Base-by-base conservation (phyloP, 2,888 invertebrate genomes). In the Melipona beecheii region DNA sequence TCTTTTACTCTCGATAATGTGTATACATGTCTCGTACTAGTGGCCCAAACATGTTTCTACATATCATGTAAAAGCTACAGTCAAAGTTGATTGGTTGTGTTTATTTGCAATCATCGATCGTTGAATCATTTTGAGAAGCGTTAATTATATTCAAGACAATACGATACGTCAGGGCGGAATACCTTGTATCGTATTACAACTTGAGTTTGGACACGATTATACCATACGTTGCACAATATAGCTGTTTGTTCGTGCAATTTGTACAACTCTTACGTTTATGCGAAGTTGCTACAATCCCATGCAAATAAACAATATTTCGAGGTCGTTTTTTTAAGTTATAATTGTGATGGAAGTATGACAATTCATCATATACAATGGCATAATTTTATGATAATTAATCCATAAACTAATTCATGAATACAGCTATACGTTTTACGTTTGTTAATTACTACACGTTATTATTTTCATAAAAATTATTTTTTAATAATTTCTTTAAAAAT, bases 111-210 rank as follows among this genome's bases (percentile, higher is more conserved):
- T 52, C 21, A 74, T 66, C 27, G 70, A 56, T 21, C 58, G 73
- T 58, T 56, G 64, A 56, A 21, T 69, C 70, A 58, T 52, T 69
- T 60, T 75, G 62, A 72, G 58, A 17, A 78, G 52, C 65, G 72
- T 79, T 83, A 83, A 79, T 83, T 72, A 69, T 66, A 31, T 21
- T 19, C 58, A 68, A 72, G 68, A 62, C 66, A 17, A 73, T 27
- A 49, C 31, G 43, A 49, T 70, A 62, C 27, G 24, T 21, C 15
- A 24, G 49, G 21, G 27, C 60, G 71, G 49, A 72, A 36, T 17
- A n/a, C 24, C 71, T 24, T 27, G 24, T 24, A 60, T 15, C 21
- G 27, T 21, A 60, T 49, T 3, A 19, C 27, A 27, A 49, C 27
- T 9, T 27, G n/a, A 15, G 27, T 6, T 31, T 31, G 19, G 36